These are phyloP conservation scores for Drosophila colorata DNA, from an alignment of 2,888 invertebrate species.

Conservation along the genomic window DNA sequence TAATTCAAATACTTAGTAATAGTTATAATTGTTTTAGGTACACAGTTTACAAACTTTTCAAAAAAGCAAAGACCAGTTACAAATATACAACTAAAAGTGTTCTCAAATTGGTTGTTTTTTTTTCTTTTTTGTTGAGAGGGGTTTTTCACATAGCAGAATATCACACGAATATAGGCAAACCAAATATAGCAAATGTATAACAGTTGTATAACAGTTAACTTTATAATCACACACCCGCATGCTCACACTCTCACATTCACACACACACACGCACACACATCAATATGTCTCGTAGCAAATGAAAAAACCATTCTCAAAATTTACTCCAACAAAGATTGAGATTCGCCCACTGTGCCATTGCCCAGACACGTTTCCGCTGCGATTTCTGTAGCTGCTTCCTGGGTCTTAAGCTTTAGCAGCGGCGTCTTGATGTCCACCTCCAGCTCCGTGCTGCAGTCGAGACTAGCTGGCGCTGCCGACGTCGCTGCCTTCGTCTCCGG, in stretches of 20 bases:
- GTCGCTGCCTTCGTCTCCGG: conserved; percentile 21
- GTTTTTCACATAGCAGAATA: conserved; percentile 63
- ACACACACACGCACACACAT: conserved; percentile 14
- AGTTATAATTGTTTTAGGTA: conserved; percentile 67
- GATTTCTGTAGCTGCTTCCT: conserved; percentile 46
- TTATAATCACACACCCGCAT: conserved; percentile 15
- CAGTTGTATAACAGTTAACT: conserved; percentile 63
- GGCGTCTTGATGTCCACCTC: conserved; percentile 83
- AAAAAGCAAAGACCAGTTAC: conserved; percentile 67
- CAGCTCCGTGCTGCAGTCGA: conserved; percentile 58
- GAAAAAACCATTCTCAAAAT: conserved; percentile 3
- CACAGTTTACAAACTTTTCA: conserved; percentile 75
- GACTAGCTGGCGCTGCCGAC: conserved; percentile 13
- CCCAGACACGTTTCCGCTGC: conserved; percentile 42
- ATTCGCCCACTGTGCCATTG: conserved; percentile 66
- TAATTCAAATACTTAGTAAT: conserved; percentile 60
- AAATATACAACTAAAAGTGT: conserved; percentile 50
- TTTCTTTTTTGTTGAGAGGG: conserved; percentile 7
- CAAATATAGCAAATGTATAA: conserved; percentile 64
- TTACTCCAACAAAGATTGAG: conserved; percentile 69
- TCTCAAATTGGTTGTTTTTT: conserved; percentile 18
- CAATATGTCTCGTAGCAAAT: conserved; percentile 5
- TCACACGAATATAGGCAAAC: conserved; percentile 69
- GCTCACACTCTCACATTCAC: conserved; percentile 5
- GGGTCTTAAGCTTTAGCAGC: conserved; percentile 73